phyloP scores from a whole-genome alignment of 64 coral and sea anemone species.

The Acropora yongei region DNA sequence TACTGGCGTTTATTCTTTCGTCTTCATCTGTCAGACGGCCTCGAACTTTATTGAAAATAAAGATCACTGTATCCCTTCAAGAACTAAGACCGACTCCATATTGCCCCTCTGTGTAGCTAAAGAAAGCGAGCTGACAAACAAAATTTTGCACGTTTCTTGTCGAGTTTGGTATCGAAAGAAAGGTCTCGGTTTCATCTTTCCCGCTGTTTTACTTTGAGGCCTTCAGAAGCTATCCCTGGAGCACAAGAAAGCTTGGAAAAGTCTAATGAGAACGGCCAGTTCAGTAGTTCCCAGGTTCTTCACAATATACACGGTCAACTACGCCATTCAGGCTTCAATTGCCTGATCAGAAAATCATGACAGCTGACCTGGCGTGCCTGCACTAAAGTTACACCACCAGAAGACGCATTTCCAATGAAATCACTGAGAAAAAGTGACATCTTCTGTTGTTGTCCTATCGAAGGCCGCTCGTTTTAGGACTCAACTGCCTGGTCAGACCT shows the following conservation, averaged over 20 bases:
- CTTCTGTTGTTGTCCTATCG: too few relatives aligned
- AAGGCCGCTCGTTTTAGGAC: too few relatives aligned
- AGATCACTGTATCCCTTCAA: conserved; percentile 13
- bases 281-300: conserved; percentile 58
- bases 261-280: conserved; percentile 15
- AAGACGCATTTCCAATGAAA: too few relatives aligned
- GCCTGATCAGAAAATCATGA: conserved; percentile 51
- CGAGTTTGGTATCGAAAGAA: conserved; percentile 57
- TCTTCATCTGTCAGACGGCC: neutral
- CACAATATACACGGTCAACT: conserved; percentile 62
- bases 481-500: too few relatives aligned
- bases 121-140: neutral
- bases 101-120: neutral
- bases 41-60: conserved; percentile 62
- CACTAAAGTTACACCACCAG: too few relatives aligned
- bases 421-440: too few relatives aligned
- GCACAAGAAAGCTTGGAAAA: conserved; percentile 51
- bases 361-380: conserved; percentile 33
- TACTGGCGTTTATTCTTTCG: conserved; percentile 29
- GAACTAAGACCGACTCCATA: conserved; percentile 23
- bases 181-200: conserved; percentile 66
- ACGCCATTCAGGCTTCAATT: conserved; percentile 66
- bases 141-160: too few relatives aligned
- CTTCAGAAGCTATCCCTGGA: conserved; percentile 33
- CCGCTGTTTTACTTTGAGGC: conserved; percentile 33